Base-by-base conservation (phyloP, 2,797 vertebrate genomes). In the Sebastiscus albofasciatus region DNA sequence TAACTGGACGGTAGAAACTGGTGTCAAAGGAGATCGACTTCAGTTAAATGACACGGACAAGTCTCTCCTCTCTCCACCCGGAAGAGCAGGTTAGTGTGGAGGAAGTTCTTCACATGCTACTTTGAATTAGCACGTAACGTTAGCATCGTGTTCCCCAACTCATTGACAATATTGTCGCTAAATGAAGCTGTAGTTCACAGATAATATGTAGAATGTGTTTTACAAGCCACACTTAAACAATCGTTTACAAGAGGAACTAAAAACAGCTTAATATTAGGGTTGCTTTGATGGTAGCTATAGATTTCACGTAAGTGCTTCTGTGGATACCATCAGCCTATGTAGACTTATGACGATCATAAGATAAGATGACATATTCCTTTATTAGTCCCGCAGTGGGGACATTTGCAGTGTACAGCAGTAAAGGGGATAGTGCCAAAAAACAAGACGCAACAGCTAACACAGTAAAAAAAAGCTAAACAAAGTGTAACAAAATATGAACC, bases 1-100 rank as follows among this genome's bases (percentile, higher is more conserved):
- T 10, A 46, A 46, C 42, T 46, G 42, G 2, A 24, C 1, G 7
- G 39, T 8, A 34, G 6, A 67, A 64, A 36, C 5, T 12, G 2
- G 5, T 16, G 20, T 20, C 8, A 66, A 49, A 22, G 3, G 58
- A 42, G 6, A 58, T 3, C 2, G 24, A 67, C 14, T 11, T n/a
- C 3, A 49, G 6, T 5, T 65, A 4, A 33, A 27, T 22, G 16
- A 29, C 6, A 64, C 2, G 39, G 29, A 49, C 12, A 14, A 6
- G 27, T 4, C 11, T 13, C 0, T 29, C 4, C 2, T 26, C 7
- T 66, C 39, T 68, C 9, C 12, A 81, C 54, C 79, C 81, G 86
- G 79, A 90, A 85, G 55, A 1, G 54, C 29, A 80, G 27, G 69
- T 77, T 16, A 58, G 75, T 72, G 14, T 4, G 34, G 1, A 62